Conservation (phyloP, 2,113 vertebrate genomes). For the Chrysemys picta region DNA sequence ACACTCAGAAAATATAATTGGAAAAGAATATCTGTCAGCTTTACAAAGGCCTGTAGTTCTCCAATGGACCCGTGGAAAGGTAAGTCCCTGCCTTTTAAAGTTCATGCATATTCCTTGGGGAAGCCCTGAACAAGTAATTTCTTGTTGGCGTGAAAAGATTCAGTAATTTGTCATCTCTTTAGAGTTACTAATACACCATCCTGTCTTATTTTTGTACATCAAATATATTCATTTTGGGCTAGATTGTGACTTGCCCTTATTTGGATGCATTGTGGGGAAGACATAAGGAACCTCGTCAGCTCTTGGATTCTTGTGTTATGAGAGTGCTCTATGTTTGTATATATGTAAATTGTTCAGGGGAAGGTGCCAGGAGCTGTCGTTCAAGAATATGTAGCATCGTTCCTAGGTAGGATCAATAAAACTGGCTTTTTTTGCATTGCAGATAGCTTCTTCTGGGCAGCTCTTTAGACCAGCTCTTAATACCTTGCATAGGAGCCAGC, state of each 20-base stretch:
- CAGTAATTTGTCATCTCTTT: background rate
- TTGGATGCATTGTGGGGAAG: background rate
- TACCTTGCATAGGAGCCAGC: background rate
- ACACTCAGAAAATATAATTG: slow-evolving; percentile 81
- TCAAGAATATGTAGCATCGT: background rate
- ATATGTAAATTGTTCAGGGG: background rate
- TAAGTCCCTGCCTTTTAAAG: slow-evolving; percentile 70
- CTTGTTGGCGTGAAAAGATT: background rate
- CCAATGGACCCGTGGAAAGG: slow-evolving; percentile 91
- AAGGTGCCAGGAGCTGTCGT: background rate
- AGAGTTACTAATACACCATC: background rate
- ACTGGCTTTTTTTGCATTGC: background rate
- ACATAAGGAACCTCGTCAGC: background rate
- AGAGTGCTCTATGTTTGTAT: background rate
- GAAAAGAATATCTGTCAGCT: slow-evolving; percentile 82
- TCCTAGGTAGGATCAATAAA: background rate
- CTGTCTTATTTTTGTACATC: background rate
- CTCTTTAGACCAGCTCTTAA: background rate
- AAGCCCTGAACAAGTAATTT: background rate
- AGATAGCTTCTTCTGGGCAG: background rate
- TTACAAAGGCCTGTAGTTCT: slow-evolving; percentile 89
- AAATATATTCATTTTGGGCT: background rate
- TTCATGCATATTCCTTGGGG: background rate
- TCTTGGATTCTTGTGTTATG: rapidly evolving
- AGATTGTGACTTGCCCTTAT: background rate